Evolutionary conservation across 2,888 invertebrate species (phyloP).

Genomic region (Eupithecia inturbata): DNA sequence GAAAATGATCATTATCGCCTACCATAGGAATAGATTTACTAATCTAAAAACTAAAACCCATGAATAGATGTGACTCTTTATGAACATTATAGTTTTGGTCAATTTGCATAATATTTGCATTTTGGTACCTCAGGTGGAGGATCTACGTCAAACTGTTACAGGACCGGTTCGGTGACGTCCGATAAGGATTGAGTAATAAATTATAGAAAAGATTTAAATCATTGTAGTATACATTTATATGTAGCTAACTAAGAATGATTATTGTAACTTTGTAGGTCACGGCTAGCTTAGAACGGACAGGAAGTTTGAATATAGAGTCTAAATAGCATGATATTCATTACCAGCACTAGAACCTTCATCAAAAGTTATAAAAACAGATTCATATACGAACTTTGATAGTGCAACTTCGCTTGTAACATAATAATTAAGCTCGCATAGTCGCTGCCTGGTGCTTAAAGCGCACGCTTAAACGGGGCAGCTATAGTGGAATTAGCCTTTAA

Average conservation of each 20-base stretch:
- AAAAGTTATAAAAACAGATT: background rate
- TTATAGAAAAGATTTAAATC: background rate
- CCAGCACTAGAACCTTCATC: background rate
- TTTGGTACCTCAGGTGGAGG: background rate
- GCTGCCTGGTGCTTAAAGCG: too few species aligned
- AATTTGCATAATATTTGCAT: slow-evolving; percentile 19
- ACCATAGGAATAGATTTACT: background rate
- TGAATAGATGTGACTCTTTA: background rate
- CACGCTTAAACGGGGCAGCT: too few species aligned
- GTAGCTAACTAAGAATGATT: background rate
- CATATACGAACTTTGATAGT: background rate
- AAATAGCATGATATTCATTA: background rate
- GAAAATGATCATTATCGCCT: background rate
- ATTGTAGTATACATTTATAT: background rate
- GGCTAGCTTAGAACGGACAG: slow-evolving; percentile 3
- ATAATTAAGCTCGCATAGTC: too few species aligned
- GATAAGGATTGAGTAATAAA: slow-evolving; percentile 19
- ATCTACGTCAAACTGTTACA: slow-evolving; percentile 14
- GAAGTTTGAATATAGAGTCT: background rate
- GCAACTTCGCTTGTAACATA: too few species aligned
- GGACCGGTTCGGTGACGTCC: slow-evolving; percentile 17
- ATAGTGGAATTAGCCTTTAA: too few species aligned
- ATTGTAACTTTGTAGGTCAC: slow-evolving; percentile 12
- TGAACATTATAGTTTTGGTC: background rate
- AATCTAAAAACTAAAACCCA: background rate